A percentile compares a stretch with the other conserved stretches of the same genome.
Conservation (phyloP, 2,797 vertebrate species). For the Nasua narica region DNA sequence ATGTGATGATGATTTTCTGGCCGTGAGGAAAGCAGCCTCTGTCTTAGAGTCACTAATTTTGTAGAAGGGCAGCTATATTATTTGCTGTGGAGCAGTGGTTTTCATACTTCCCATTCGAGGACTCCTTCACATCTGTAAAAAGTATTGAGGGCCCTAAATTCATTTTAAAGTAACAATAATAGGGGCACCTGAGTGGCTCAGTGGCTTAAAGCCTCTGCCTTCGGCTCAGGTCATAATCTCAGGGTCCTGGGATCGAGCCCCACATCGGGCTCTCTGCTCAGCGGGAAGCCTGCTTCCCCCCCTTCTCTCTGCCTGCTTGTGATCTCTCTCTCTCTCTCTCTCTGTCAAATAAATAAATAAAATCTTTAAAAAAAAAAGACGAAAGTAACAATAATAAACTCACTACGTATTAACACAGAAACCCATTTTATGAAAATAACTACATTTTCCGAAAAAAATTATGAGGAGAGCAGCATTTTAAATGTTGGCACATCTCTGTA, state of each 20-base stretch:
- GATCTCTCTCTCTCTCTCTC: no score
- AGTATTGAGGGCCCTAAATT: not conserved
- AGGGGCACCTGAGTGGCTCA: not conserved
- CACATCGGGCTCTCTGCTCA: no score
- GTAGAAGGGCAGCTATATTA: not conserved
- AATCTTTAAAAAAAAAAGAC: no score
- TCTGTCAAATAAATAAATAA: no score
- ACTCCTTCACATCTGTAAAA: not conserved
- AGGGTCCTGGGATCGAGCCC: no score
- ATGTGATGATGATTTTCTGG: not conserved
- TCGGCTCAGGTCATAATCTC: no score
- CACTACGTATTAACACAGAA: not conserved
- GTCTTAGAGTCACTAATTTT: not conserved
- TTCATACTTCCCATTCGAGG: not conserved
- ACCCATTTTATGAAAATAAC: not conserved
- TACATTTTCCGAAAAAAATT: not conserved
- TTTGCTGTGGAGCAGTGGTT: not conserved
- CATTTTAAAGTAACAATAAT: not conserved
- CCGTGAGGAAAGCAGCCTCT: not conserved
- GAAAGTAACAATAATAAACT: not conserved
- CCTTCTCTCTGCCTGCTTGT: no score
- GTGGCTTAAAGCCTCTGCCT: no score
- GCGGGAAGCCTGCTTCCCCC: no score
- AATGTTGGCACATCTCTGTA: not conserved
- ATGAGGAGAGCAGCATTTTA: not conserved